Conservation (phyloP, 2,888 invertebrate genomes). For the Lacanobia wlatinum region DNA sequence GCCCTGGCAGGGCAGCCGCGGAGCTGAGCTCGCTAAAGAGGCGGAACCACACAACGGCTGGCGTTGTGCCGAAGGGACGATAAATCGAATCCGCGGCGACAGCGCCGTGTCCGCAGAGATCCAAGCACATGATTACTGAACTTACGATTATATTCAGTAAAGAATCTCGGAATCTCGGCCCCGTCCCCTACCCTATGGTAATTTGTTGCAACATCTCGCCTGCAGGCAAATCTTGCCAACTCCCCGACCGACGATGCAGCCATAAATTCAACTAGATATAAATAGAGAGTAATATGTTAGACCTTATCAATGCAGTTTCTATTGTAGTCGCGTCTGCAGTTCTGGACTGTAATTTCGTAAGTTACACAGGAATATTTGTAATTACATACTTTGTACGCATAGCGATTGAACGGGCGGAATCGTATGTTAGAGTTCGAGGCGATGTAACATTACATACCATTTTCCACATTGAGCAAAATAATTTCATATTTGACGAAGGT, state of each 20-base stretch:
- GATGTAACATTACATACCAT: constrained; percentile 5
- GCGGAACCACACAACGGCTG: constrained; percentile 83
- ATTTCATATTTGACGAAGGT: constrained; percentile 10
- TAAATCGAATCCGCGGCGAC: constrained; percentile 88
- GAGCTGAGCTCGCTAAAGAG: constrained; percentile 74
- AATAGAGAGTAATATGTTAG: constrained; percentile 70
- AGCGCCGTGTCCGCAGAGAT: constrained; percentile 80
- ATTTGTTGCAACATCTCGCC: constrained; percentile 71
- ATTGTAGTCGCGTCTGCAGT: constrained; percentile 64
- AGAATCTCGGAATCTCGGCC: constrained; percentile 70
- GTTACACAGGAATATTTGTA: constrained; percentile 48
- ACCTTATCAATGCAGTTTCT: constrained; percentile 70
- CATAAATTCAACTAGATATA: constrained; percentile 71
- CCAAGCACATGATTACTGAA: constrained; percentile 80
- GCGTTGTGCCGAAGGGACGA: constrained; percentile 80
- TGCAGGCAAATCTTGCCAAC: constrained; percentile 61
- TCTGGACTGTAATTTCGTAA: constrained; percentile 52
- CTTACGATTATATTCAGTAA: constrained; percentile 78
- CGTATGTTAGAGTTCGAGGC: constrained; percentile 19
- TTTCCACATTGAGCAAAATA: constrained; percentile 24
- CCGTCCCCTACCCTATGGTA: constrained; percentile 61
- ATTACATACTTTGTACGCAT: constrained; percentile 43
- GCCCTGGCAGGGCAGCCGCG: constrained; percentile 73
- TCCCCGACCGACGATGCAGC: constrained; percentile 55
- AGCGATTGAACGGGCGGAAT: constrained; percentile 24